Conservation (phyloP, 92 coral and sea anemone genomes). For the Parazoanthus swiftii region DNA sequence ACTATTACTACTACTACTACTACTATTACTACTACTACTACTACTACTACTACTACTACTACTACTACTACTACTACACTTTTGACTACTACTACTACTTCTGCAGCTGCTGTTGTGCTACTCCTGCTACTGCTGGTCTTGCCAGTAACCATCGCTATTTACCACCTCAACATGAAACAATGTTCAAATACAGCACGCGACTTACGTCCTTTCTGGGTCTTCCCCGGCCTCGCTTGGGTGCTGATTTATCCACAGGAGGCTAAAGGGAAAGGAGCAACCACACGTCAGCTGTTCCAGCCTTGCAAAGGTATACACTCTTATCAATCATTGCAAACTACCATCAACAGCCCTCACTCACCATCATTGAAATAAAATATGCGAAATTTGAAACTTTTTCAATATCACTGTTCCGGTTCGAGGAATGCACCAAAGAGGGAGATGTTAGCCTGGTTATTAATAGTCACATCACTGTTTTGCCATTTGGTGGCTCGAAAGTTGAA, state of each 20-base stretch:
- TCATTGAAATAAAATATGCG: no score
- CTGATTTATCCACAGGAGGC: slow-evolving; percentile 40
- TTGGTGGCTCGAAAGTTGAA: no score
- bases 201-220: slow-evolving; percentile 44
- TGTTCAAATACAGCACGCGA: neutral
- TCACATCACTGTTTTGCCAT: no score
- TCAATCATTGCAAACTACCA: no score
- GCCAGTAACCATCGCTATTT: neutral
- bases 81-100: neutral
- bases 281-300: neutral
- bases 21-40: neutral
- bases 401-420: no score
- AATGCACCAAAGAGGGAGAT: no score
- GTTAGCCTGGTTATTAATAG: no score
- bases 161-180: neutral
- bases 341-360: no score
- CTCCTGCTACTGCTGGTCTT: neutral
- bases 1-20: neutral
- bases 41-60: neutral
- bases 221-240: slow-evolving; percentile 39
- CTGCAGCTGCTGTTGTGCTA: neutral
- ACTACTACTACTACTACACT: neutral
- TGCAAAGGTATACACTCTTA: no score
- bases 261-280: neutral
- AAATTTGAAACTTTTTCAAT: no score